These are phyloP conservation scores for Aplidium turbinatum DNA, from an alignment of 23 tunicate species.

Conservation along the genomic window DNA sequence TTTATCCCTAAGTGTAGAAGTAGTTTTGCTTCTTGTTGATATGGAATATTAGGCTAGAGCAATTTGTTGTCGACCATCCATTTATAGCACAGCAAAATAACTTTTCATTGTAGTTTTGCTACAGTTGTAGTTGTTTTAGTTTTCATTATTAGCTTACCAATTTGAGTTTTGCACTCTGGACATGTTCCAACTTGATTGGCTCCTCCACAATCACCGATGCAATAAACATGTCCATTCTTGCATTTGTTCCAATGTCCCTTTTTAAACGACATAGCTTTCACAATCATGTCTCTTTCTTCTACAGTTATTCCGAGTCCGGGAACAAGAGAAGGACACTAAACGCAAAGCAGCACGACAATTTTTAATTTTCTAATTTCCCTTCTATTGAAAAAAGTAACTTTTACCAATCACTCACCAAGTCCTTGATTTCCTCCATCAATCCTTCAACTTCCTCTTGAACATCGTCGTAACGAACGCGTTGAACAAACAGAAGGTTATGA, in stretches of 20 bases:
- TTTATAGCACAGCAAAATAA: too few species aligned
- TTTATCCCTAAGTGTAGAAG: too few species aligned
- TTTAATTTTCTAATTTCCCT: too few species aligned
- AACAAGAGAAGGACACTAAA: constrained; percentile 34
- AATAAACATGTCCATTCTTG: constrained; percentile 61
- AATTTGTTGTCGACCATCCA: too few species aligned
- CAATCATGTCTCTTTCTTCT: constrained; percentile 46
- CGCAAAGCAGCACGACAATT: too few species aligned
- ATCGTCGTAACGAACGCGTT: not conserved
- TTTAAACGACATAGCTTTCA: constrained; percentile 33
- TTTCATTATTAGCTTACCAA: too few species aligned
- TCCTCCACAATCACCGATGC: constrained; percentile 68
- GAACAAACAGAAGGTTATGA: not conserved
- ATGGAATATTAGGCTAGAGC: too few species aligned
- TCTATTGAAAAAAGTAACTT: not conserved
- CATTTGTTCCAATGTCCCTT: constrained; percentile 69
- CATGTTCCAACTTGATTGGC: constrained; percentile 38
- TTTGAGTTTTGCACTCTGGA: constrained; percentile 52
- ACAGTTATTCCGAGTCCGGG: constrained; percentile 17
- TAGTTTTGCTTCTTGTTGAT: too few species aligned
- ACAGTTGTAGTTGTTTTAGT: too few species aligned
- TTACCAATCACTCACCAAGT: not conserved
- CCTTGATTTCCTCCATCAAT: constrained; percentile 16
- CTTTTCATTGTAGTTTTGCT: too few species aligned
- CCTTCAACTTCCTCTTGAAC: constrained; percentile 18